Evolutionary conservation across 1,140 invertebrate genomes (phyloP), one percentile per base, ranked within the genome.

Genomic region (Himalopsyche phryganea): DNA sequence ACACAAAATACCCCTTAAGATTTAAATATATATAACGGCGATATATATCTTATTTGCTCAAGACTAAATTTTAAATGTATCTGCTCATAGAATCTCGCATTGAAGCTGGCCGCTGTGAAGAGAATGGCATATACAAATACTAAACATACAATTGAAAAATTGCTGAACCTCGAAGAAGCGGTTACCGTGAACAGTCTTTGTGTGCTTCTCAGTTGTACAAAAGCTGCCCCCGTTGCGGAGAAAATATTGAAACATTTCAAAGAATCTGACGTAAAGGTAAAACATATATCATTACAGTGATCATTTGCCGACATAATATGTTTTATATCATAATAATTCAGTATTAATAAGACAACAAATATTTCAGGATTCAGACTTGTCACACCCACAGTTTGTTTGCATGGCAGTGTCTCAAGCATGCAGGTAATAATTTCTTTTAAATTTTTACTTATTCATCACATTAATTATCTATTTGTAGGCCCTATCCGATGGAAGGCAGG

Each of bases 361-460:
- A 10, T 52, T 52, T 32, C 46, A 61, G 60, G 44, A 52, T n/a
- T 40, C 40, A 11, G 66, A 71, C 51, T 49, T 65, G 20, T 46
- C 55, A 11, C 68, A 71, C 61, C 69, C 70, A 0, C 70, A 72
- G 45, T 70, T 69, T 64, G 56, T 52, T 38, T 65, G 68, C 23
- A 68, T 66, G 47, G 68, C 70, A 18, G 66, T 67, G 5, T 68
- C 66, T 55, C 65, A 67, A 17, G 66, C 68, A 38, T 72, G 69
- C 67, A 69, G 66, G 70, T 72, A 58, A 44, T 20, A 40, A 9
- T 28, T 28, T n/a, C n/a, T n/a, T n/a, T n/a, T n/a, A n/a, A n/a
- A n/a, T n/a, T n/a, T n/a, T n/a, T n/a, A n/a, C n/a, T n/a, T n/a
- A n/a, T n/a, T n/a, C n/a, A n/a, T n/a, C n/a, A n/a, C n/a, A n/a